These are phyloP conservation scores for Eucidaris tribuloides DNA, from an alignment of 35 echinoderm and acorn worm genomes.

Conservation along the genomic window DNA sequence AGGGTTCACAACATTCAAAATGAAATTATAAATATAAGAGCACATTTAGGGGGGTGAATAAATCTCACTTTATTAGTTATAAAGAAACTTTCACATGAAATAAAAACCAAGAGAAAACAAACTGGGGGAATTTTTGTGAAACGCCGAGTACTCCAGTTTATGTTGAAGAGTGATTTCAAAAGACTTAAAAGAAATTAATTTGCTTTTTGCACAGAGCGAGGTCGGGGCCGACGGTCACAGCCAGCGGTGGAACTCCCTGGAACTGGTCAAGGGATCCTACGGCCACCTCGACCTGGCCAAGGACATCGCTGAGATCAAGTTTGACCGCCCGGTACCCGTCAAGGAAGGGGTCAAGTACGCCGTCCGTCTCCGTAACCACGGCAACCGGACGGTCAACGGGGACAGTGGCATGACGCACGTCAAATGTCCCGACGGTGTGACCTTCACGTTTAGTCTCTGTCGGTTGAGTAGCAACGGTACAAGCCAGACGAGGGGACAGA, in stretches of 20 bases:
- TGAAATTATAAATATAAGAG: too few species aligned
- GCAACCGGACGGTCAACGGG: conserved; percentile 86
- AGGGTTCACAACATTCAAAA: too few species aligned
- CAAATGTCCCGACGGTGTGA: conserved; percentile 93
- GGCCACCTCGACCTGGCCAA: conserved; percentile 68
- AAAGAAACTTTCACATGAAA: too few species aligned
- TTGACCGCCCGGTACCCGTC: conserved; percentile 86
- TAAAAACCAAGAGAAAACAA: too few species aligned
- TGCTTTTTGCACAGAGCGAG: conserved; percentile 73
- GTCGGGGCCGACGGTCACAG: conserved; percentile 80
- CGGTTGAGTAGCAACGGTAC: conserved; percentile 93
- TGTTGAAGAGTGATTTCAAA: too few species aligned
- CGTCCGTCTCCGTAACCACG: conserved; percentile 87
- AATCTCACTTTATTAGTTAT: too few species aligned
- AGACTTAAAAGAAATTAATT: too few species aligned
- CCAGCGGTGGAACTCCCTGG: conserved; percentile 93
- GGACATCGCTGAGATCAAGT: conserved; percentile 95
- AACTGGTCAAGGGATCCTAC: conserved; percentile 86
- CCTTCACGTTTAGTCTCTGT: conserved; percentile 85
- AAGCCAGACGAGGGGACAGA: conserved; percentile 85
- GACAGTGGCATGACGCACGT: conserved; percentile 81
- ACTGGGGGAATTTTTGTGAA: too few species aligned
- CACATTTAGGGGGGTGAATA: too few species aligned
- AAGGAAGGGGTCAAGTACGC: conserved; percentile 99
- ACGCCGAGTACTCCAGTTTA: too few species aligned